Conservation (phyloP, 2,888 invertebrate genomes). For the Amphipyra berbera region DNA sequence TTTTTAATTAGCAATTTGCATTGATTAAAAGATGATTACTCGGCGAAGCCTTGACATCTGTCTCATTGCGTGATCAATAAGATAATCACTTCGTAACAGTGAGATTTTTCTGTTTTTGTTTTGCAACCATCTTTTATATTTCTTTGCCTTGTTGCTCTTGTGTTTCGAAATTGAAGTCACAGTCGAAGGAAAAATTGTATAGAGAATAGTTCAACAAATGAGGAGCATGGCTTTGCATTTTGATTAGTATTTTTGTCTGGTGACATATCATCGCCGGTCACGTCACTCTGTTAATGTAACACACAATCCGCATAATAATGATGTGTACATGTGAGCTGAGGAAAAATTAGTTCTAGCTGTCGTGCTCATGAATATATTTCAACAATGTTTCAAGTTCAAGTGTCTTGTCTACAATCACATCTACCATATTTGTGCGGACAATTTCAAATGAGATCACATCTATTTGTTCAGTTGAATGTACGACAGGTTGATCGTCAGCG, state of each 20-base stretch:
- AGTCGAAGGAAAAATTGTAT: slow-evolving; percentile 27
- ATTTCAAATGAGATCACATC: slow-evolving; percentile 61
- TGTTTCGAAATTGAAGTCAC: slow-evolving; percentile 44
- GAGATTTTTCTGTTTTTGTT: slow-evolving; percentile 50
- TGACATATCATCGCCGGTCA: slow-evolving; percentile 47
- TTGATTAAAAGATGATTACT: slow-evolving; percentile 68
- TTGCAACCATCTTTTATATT: slow-evolving; percentile 46
- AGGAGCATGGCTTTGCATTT: slow-evolving; percentile 54
- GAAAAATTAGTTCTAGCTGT: slow-evolving; percentile 52
- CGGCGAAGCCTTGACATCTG: slow-evolving; percentile 68
- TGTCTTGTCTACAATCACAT: slow-evolving; percentile 30
- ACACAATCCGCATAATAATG: slow-evolving; percentile 60
- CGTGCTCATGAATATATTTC: slow-evolving; percentile 56
- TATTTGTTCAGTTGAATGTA: slow-evolving; percentile 53
- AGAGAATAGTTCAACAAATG: slow-evolving; percentile 34
- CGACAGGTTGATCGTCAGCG: slow-evolving; percentile 62
- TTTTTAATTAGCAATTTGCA: slow-evolving; percentile 77
- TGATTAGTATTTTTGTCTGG: slow-evolving; percentile 55
- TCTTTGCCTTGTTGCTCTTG: slow-evolving; percentile 23
- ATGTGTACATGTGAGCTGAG: slow-evolving; percentile 45
- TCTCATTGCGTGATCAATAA: slow-evolving; percentile 65
- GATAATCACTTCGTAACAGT: slow-evolving; percentile 51
- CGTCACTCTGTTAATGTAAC: slow-evolving; percentile 54
- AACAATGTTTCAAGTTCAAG: slow-evolving; percentile 53
- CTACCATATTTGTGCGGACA: slow-evolving; percentile 50